phyloP scores from a whole-genome alignment of 2,888 invertebrate genomes.

The Phyllotreta cruciferae region DNA sequence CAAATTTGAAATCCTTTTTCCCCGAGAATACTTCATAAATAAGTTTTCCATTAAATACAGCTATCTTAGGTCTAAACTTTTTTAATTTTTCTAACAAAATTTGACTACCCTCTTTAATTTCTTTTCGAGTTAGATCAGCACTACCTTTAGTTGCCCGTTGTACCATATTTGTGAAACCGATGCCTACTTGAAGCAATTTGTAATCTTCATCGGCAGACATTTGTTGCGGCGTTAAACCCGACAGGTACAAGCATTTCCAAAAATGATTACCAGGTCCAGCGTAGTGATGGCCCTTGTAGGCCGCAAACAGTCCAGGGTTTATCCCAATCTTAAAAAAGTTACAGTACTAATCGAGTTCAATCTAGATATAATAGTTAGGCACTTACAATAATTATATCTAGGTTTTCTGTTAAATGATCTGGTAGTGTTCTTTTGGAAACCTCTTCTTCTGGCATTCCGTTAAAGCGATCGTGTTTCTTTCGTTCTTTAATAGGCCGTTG shows the following conservation, averaged over 20 bases:
- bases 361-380: background rate
- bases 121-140: conserved; percentile 91
- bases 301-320: conserved; percentile 96
- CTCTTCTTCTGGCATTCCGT: conserved; percentile 97
- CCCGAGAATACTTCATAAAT: conserved; percentile 98
- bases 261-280: conserved; percentile 99
- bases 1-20: conserved; percentile 96
- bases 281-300: conserved; percentile 98
- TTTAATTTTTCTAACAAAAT: conserved; percentile 88
- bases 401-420: conserved; percentile 90
- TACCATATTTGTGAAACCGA: conserved; percentile 99
- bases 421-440: conserved; percentile 92
- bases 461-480: conserved; percentile 93
- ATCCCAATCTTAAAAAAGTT: conserved; percentile 83
- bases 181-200: conserved; percentile 90
- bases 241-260: conserved; percentile 96
- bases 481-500: conserved; percentile 78
- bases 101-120: conserved; percentile 92
- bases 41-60: conserved; percentile 98
- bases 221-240: conserved; percentile 92
- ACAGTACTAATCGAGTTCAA: conserved; percentile 8
- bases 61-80: conserved; percentile 93
- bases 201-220: conserved; percentile 97
- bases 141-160: conserved; percentile 94
- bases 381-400: conserved; percentile 99